phyloP scores from a whole-genome alignment of 53 echinoderm and acorn worm species.

The Patiria pectinifera region DNA sequence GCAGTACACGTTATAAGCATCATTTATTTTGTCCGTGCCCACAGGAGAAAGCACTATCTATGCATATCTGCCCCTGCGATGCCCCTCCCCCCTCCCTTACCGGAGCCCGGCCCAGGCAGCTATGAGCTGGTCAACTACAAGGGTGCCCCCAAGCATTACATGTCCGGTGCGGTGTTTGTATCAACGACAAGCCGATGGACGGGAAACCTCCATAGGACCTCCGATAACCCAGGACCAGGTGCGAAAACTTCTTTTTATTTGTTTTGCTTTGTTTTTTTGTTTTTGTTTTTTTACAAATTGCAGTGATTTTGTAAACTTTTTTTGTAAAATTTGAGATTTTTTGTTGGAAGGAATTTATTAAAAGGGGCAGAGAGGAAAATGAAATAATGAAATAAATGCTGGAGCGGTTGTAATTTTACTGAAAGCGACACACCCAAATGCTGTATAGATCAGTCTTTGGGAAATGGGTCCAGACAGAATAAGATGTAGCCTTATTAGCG shows the following conservation, averaged over 20 bases:
- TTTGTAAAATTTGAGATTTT: too few species aligned
- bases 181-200: slow-evolving; percentile 95
- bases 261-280: not conserved
- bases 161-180: slow-evolving; percentile 96
- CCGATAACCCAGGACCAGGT: slow-evolving; percentile 93
- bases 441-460: too few species aligned
- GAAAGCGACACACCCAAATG: too few species aligned
- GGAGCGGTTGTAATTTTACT: too few species aligned
- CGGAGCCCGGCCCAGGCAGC: slow-evolving; percentile 93
- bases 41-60: slow-evolving; percentile 92
- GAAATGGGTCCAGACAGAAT: too few species aligned
- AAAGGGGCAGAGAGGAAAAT: too few species aligned
- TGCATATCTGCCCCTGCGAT: slow-evolving; percentile 99
- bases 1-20: too few species aligned
- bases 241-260: not conserved
- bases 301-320: too few species aligned
- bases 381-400: too few species aligned
- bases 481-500: too few species aligned
- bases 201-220: slow-evolving; percentile 59
- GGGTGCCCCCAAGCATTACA: slow-evolving; percentile 92
- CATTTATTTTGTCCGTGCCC: not conserved
- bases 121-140: slow-evolving; percentile 92
- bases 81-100: slow-evolving; percentile 95
- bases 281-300: too few species aligned
- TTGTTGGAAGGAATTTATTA: too few species aligned